Base-by-base conservation (phyloP, 2,888 invertebrate genomes). In the Eucriotettix oculatus region DNA sequence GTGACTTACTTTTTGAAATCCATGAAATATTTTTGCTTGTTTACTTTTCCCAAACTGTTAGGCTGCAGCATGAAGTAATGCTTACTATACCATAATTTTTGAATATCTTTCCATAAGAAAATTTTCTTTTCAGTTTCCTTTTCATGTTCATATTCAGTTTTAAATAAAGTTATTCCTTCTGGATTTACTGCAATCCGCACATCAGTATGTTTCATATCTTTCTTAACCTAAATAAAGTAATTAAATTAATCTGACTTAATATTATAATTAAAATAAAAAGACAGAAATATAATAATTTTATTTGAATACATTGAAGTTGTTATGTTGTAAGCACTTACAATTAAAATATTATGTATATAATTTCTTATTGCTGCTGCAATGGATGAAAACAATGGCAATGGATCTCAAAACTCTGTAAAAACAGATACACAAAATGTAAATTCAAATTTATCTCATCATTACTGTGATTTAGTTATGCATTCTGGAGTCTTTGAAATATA, bases 51-150 rank as follows among this genome's bases (percentile, higher is more conserved):
- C 10, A 48, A 78, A 59, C 78, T 69, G 65, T 76, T 77, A 44
- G 81, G 60, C 54, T 56, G 58, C 16, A 62, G 53, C n/a, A 60
- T 83, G 53, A 87, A 74, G 65, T 82, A 83, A 67, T 83, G 85
- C 70, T 87, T 87, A 68, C 84, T 86, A 69, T 85, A 87, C 68
- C 85, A 86, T 65, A 87, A 77, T 65, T 86, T 87, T 68, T 86
- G 86, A 66, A 87, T 86, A 65, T 84, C 83, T 66, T 82, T 80
- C 87, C 87, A 87, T 65, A 78, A 78, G 68, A 81, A 80, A 64
- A 71, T 69, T 9, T 71, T 58, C 29, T 48, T 48, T 52, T 62
- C 54, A 14, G 58, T 29, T n/a, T 71, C 58, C 17, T 48, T 48
- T 52, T 62, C 54, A 14, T 60, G 16, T n/a, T 48, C n/a, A n/a